Conservation (phyloP, 2,113 vertebrate species). For the Corynorhinus townsendii region DNA sequence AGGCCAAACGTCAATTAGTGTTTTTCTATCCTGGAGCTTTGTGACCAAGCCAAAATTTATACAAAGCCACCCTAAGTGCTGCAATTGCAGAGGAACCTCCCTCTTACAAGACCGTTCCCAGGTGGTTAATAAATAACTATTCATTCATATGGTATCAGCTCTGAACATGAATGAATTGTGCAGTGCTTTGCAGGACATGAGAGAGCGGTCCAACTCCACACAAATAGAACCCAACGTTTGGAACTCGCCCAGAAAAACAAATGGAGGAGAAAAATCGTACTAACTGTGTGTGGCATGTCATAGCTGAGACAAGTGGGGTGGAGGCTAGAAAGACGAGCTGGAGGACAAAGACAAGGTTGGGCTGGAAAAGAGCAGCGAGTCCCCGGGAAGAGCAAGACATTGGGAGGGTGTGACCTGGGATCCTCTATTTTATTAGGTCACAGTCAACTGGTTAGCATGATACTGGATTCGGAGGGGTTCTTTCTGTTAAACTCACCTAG, state of each 20-base stretch:
- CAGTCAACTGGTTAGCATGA: slow-evolving; percentile 9
- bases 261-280: background rate
- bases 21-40: slow-evolving; percentile 55
- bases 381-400: background rate
- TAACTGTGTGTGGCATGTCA: background rate
- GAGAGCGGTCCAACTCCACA: background rate
- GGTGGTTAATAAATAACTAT: background rate
- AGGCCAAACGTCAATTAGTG: slow-evolving; percentile 3
- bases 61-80: slow-evolving; percentile 50
- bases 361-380: background rate
- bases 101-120: background rate
- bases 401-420: rapidly evolving
- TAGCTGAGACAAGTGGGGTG: background rate
- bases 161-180: background rate
- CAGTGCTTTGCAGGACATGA: background rate
- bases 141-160: background rate
- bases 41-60: slow-evolving; percentile 33
- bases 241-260: slow-evolving; percentile 29
- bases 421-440: slow-evolving; percentile 1
- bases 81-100: slow-evolving; percentile 18
- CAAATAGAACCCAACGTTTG: background rate
- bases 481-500: background rate
- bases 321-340: slow-evolving; percentile 40
- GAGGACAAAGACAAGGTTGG: background rate
- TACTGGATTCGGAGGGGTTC: background rate